Conservation (phyloP, 1,140 invertebrate species). For the Potamilus streckersoni region DNA sequence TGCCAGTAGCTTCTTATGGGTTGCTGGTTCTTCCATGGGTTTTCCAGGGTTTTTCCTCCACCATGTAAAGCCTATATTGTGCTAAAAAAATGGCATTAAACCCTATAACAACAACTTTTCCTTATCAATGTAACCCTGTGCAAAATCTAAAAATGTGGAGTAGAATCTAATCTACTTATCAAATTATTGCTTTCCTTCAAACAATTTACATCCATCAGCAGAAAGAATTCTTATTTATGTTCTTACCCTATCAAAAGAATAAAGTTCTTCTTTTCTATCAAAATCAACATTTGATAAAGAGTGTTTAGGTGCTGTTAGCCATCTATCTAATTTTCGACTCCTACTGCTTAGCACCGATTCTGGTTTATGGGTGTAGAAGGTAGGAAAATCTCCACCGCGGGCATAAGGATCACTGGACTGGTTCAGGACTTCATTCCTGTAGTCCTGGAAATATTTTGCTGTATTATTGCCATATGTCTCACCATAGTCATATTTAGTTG, state of each 20-base stretch:
- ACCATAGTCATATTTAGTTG: constrained; percentile 68
- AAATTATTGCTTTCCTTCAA: too few species aligned
- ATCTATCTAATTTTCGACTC: constrained; percentile 59
- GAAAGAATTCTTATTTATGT: too few species aligned
- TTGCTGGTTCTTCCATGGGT: too few species aligned
- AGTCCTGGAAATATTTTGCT: constrained; percentile 69
- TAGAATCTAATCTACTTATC: too few species aligned
- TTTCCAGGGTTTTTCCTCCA: too few species aligned
- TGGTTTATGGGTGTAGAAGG: constrained; percentile 65
- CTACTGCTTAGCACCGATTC: constrained; percentile 63
- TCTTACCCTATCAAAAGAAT: constrained; percentile 57
- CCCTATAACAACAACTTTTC: too few species aligned
- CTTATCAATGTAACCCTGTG: too few species aligned
- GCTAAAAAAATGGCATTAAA: too few species aligned
- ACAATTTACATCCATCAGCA: too few species aligned
- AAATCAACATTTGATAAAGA: constrained; percentile 63
- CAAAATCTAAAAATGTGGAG: too few species aligned
- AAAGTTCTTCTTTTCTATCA: constrained; percentile 64
- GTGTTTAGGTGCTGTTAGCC: constrained; percentile 60
- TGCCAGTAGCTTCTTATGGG: too few species aligned
- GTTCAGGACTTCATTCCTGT: constrained; percentile 61
- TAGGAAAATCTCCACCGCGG: constrained; percentile 65
- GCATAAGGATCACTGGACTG: constrained; percentile 61
- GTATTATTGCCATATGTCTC: constrained; percentile 68
- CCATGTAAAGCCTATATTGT: too few species aligned